Conservation (phyloP, 1,140 invertebrate species). For the Plutomurus gul region DNA sequence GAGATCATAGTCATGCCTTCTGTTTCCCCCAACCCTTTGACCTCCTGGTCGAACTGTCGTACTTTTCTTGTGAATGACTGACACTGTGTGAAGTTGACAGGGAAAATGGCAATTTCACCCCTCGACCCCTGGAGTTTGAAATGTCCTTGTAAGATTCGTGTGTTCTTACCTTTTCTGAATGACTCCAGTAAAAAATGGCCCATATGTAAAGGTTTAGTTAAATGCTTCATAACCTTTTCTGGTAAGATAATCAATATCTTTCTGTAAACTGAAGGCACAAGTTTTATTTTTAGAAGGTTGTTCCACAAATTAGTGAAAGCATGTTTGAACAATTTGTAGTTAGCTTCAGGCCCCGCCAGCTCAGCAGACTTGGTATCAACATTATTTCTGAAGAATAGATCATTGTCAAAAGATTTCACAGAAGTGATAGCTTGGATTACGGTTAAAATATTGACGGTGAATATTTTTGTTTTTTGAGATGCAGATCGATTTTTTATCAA, state of each 20-base stretch:
- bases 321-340: slow-evolving; percentile 40
- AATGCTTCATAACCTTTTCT: slow-evolving; percentile 78
- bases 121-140: background rate
- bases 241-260: slow-evolving; percentile 78
- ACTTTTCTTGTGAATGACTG: no score
- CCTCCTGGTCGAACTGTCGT: no score
- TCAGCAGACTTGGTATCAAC: background rate
- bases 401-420: background rate
- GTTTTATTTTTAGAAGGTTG: slow-evolving; percentile 68
- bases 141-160: background rate
- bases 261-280: slow-evolving; percentile 70
- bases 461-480: background rate
- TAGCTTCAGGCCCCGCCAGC: background rate
- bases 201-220: slow-evolving; percentile 78
- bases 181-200: slow-evolving; percentile 93
- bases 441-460: slow-evolving; percentile 10
- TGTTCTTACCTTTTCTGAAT: slow-evolving; percentile 71
- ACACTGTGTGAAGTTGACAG: no score
- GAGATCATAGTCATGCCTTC: no score
- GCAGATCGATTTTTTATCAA: background rate
- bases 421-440: background rate
- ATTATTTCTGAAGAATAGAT: background rate
- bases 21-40: no score
- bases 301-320: slow-evolving; percentile 45
- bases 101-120: no score